These are phyloP conservation scores for Trichomalopsis sarcophagae DNA, from an alignment of 1,140 invertebrate species.

Conservation along the genomic window DNA sequence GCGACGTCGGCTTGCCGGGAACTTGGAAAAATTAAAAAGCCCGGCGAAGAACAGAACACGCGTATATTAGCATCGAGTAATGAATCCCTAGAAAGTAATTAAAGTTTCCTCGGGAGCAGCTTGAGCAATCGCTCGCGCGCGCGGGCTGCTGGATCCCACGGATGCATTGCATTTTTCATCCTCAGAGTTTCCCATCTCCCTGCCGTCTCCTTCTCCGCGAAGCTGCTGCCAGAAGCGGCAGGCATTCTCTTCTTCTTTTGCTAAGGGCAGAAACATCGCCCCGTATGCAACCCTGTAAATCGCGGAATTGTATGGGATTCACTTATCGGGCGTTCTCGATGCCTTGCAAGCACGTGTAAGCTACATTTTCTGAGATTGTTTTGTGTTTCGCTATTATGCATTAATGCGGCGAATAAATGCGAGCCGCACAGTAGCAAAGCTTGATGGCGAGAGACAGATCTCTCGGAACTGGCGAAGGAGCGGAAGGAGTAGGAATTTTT, in stretches of 20 bases:
- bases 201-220: background rate
- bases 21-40: slow-evolving; percentile 60
- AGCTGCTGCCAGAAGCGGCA: background rate
- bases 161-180: slow-evolving; percentile 65
- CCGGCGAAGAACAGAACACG: slow-evolving; percentile 56
- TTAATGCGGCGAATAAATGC: slow-evolving; percentile 40
- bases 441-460: slow-evolving; percentile 19
- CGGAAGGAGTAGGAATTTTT: slow-evolving; percentile 19
- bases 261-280: too few relatives aligned
- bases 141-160: background rate
- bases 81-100: slow-evolving; percentile 70
- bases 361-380: too few relatives aligned
- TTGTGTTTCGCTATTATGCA: background rate
- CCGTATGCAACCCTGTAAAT: too few relatives aligned
- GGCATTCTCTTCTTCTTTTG: background rate
- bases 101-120: slow-evolving; percentile 63
- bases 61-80: slow-evolving; percentile 70
- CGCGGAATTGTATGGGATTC: too few relatives aligned
- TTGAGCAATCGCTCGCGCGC: slow-evolving; percentile 57
- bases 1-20: slow-evolving; percentile 22
- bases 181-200: slow-evolving; percentile 53
- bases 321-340: too few relatives aligned
- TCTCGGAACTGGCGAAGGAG: background rate
- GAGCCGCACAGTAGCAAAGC: slow-evolving; percentile 2
- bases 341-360: too few relatives aligned